phyloP scores from a whole-genome alignment of 2,113 vertebrate species.

The Beaufortia kweichowensis region DNA sequence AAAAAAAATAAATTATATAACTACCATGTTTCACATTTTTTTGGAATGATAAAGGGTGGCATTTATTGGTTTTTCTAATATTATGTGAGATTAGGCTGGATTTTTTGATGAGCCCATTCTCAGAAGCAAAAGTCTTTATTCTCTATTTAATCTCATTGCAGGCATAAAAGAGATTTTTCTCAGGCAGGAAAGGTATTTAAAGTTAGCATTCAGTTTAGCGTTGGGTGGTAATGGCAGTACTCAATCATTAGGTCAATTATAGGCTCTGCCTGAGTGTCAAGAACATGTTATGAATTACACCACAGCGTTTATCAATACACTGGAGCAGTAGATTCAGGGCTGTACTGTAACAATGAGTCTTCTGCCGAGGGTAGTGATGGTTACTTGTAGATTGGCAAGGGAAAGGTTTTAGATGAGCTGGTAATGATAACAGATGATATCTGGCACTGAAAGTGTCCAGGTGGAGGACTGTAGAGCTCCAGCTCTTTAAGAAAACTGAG shows the following conservation, averaged over 20 bases:
- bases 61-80: too few species aligned
- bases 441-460: slow-evolving; percentile 2
- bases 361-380: neutral
- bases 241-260: slow-evolving; percentile 36
- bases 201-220: slow-evolving; percentile 17
- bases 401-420: slow-evolving; percentile 11
- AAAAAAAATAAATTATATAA: too few species aligned
- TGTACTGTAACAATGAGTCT: neutral
- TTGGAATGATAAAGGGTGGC: too few species aligned
- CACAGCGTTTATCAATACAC: slow-evolving; percentile 39
- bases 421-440: slow-evolving; percentile 40
- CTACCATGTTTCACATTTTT: too few species aligned
- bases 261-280: slow-evolving; percentile 15
- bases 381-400: slow-evolving; percentile 34
- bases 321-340: slow-evolving; percentile 1
- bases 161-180: too few species aligned
- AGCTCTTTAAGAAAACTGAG: slow-evolving; percentile 42
- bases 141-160: too few species aligned
- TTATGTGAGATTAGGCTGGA: too few species aligned
- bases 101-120: too few species aligned
- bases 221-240: slow-evolving; percentile 21
- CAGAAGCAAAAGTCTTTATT: too few species aligned
- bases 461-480: neutral
- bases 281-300: slow-evolving; percentile 33
- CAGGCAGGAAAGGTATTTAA: neutral